Evolutionary conservation across 2,797 vertebrate genomes (phyloP).

Genomic region (Babyrousa celebensis): DNA sequence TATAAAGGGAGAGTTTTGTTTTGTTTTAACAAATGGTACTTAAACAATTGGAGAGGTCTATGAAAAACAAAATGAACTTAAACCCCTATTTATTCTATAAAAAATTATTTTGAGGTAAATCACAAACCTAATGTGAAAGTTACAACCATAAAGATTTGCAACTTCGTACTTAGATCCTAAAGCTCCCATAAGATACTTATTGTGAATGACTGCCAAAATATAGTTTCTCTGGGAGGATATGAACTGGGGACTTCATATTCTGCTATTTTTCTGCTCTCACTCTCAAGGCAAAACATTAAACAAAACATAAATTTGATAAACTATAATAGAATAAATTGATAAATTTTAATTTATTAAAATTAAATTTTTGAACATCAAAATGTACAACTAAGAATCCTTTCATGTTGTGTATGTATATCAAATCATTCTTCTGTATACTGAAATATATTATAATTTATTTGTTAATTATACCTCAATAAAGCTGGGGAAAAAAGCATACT

Average conservation of each 20-base stretch:
- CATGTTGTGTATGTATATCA: neutral
- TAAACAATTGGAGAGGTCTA: neutral
- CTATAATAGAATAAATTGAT: neutral
- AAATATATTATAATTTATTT: neutral
- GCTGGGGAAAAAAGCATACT: neutral
- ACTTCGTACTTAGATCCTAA: neutral
- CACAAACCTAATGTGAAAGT: neutral
- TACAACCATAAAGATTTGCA: neutral
- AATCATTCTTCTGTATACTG: neutral
- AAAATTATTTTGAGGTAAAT: slow-evolving; percentile 7
- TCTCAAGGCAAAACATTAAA: neutral
- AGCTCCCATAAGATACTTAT: neutral
- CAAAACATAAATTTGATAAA: neutral
- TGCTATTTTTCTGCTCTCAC: neutral
- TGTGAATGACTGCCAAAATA: neutral
- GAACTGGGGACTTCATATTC: neutral
- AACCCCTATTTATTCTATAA: neutral
- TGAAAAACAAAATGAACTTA: neutral
- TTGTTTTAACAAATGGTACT: neutral
- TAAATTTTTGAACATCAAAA: neutral
- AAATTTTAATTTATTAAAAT: slow-evolving; percentile 17
- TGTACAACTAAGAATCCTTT: neutral
- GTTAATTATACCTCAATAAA: neutral
- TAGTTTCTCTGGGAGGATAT: neutral
- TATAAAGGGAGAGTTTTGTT: neutral